These are phyloP conservation scores for Pollenia labialis DNA, from an alignment of 2,888 invertebrate species.

Conservation along the genomic window DNA sequence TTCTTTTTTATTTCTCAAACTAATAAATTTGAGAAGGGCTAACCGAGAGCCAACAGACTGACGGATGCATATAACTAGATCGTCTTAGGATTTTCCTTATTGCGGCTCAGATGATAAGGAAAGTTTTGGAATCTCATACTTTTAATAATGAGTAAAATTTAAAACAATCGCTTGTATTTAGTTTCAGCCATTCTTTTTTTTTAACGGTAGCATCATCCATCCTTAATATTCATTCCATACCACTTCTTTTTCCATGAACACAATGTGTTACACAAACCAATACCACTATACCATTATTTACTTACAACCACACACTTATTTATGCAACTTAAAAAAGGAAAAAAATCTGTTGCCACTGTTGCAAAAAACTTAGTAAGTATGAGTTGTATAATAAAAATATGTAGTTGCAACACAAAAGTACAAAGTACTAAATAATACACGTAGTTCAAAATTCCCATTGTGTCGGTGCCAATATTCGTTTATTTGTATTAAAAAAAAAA, in stretches of 20 bases:
- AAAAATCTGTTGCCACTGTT: neutral
- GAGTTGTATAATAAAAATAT: neutral
- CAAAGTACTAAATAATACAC: constrained; percentile 37
- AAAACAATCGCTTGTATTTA: too few species aligned
- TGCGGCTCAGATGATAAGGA: too few species aligned
- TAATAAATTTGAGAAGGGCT: too few species aligned
- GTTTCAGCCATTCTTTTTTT: too few species aligned
- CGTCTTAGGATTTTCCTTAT: too few species aligned
- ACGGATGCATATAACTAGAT: too few species aligned
- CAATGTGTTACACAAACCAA: constrained; percentile 24
- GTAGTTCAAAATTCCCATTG: constrained; percentile 53
- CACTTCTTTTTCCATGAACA: neutral
- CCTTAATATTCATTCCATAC: neutral
- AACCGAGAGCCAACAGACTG: too few species aligned
- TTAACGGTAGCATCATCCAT: too few species aligned
- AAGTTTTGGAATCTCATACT: too few species aligned
- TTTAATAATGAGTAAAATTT: too few species aligned
- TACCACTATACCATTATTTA: constrained; percentile 54
- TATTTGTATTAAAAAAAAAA: constrained; percentile 9
- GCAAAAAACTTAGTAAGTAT: neutral
- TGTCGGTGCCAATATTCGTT: constrained; percentile 50
- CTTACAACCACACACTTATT: constrained; percentile 35
- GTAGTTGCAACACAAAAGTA: constrained; percentile 21
- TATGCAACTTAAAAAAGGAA: constrained; percentile 3
- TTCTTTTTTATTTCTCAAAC: too few species aligned